These are phyloP conservation scores for Chrysochloris asiatica DNA, from an alignment of 2,113 vertebrate genomes.

Conservation along the genomic window DNA sequence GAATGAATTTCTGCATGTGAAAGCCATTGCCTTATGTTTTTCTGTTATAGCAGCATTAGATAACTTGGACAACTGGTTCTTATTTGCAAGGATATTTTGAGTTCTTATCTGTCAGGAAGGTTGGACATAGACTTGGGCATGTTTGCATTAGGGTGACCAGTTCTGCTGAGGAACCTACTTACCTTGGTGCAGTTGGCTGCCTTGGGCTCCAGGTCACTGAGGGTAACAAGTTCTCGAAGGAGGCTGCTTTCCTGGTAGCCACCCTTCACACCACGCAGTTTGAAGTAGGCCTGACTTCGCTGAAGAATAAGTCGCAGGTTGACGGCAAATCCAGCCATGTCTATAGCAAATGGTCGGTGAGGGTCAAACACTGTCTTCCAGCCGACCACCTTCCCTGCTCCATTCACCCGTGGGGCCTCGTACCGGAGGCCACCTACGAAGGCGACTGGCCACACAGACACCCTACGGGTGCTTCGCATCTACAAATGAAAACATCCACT, in stretches of 20 bases:
- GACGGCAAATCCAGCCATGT: constrained; percentile 99
- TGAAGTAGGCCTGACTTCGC: constrained; percentile 98
- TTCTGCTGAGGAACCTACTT: background rate
- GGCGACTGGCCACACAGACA: constrained; percentile 98
- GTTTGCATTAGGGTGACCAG: accelerated
- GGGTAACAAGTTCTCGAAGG: constrained; percentile 95
- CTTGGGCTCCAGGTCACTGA: constrained; percentile 97
- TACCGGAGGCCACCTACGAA: constrained; percentile 98
- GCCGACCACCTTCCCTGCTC: constrained; percentile 96
- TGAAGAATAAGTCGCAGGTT: constrained; percentile 96
- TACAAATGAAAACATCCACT: constrained; percentile 65
- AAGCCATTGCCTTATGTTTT: background rate
- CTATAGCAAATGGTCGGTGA: constrained; percentile 97
- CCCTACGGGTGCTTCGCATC: constrained; percentile 96
- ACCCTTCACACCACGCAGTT: constrained; percentile 96
- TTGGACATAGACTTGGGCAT: background rate
- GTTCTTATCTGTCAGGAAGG: background rate
- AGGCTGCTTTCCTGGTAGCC: constrained; percentile 99
- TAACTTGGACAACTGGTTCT: background rate
- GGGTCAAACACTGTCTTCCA: constrained; percentile 99
- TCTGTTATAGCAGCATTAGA: background rate
- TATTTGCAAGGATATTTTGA: background rate
- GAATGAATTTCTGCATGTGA: too few relatives aligned
- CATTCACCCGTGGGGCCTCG: constrained; percentile 96
- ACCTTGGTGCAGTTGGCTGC: constrained; percentile 99